These are phyloP conservation scores for Altica lythri DNA, from an alignment of 2,888 invertebrate genomes.

Conservation along the genomic window DNA sequence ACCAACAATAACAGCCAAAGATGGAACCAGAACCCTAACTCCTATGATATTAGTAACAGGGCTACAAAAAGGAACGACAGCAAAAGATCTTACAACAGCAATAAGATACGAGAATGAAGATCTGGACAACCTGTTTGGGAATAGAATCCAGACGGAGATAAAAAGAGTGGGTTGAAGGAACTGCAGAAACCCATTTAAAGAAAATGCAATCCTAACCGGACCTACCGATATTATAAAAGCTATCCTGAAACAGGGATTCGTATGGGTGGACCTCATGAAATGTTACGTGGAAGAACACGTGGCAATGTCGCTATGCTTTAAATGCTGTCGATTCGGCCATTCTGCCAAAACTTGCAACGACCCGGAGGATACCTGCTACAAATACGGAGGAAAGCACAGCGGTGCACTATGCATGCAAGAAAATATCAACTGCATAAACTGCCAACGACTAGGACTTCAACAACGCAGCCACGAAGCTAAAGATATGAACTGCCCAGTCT, in stretches of 20 bases:
- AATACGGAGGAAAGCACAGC: conserved; percentile 16
- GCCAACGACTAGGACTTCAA: background rate
- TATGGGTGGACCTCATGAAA: background rate
- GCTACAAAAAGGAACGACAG: background rate
- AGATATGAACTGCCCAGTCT: conserved; percentile 4
- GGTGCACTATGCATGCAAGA: background rate
- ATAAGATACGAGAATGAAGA: background rate
- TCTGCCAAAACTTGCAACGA: conserved; percentile 11
- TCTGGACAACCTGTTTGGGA: background rate
- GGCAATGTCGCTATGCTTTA: conserved; percentile 19
- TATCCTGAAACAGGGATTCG: background rate
- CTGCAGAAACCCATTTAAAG: conserved; percentile 9
- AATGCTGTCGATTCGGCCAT: conserved; percentile 25
- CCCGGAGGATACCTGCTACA: background rate
- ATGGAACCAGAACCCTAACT: background rate
- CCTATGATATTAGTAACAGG: background rate
- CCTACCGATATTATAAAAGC: background rate
- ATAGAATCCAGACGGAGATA: too few species aligned
- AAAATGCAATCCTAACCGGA: conserved; percentile 3
- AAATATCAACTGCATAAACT: background rate
- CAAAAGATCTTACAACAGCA: background rate
- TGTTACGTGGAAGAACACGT: conserved; percentile 2
- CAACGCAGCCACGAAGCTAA: background rate
- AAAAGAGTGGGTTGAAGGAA: background rate
- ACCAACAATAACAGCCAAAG: background rate